Base-by-base conservation (phyloP, 1,140 invertebrate genomes). In the Metaphire vulgaris region DNA sequence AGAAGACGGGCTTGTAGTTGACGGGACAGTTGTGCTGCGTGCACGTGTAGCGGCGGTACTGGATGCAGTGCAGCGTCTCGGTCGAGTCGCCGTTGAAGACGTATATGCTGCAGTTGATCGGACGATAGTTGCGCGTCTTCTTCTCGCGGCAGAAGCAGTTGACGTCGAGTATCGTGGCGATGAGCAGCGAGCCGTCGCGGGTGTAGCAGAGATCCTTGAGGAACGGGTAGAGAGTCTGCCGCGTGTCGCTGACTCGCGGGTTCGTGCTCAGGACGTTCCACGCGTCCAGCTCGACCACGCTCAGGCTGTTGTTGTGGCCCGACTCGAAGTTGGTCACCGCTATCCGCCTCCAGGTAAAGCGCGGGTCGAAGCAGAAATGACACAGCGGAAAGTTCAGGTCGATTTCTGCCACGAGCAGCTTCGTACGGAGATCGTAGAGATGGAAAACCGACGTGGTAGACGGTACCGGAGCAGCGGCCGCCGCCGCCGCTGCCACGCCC, bases 1-100 rank as follows among this genome's bases (percentile, higher is more conserved):
- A 86, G 74, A 86, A 82, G 29, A 84, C 77, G 0, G 85, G 85
- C 78, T 83, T 81, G 79, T 83, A 86, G 78, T 85, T 85, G 65
- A 83, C 77, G 12, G 84, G 83, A 74, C 85, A 86, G 16, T 81
- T 82, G 76, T 86, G 85, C 26, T 81, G 79, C 0, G 81, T 81
- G 69, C 85, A 86, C 0, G 83, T 83, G 75, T 83, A 85, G 15
- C 85, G 79, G 56, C 83, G 82, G 78, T 85, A 86, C 78, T 85
- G 83, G 29, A 86, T 83, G 77, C 85, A 85, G 76, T 85, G 83
- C 26, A 86, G 77, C 0, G 84, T 85, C 33, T 83, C 81, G 26
- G 81, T 79, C 28, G 79, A 83, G 77, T 86, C 84, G 15, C 81
- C 82, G 78, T 82, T 81, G 78, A 85, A 83, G 28, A 86, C 81